phyloP scores from a whole-genome alignment of 2,113 vertebrate species.

The Mesitornis unicolor region DNA sequence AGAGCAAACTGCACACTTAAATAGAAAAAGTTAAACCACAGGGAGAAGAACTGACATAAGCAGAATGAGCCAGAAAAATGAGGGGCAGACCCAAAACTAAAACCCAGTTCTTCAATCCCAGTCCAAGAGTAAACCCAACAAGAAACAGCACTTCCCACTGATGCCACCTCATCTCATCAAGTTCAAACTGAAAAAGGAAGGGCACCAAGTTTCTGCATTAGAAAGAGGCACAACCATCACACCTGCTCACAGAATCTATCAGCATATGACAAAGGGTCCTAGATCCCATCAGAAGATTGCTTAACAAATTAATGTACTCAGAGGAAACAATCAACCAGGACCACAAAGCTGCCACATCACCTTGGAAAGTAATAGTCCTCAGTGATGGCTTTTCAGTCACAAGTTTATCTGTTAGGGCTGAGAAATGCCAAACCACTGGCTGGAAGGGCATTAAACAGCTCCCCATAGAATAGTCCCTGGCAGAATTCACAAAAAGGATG shows the following conservation, averaged over 20 bases:
- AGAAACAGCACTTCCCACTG: not conserved
- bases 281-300: not conserved
- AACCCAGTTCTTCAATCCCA: not conserved
- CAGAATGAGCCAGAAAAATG: not conserved
- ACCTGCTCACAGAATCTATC: not conserved
- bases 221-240: not conserved
- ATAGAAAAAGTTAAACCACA: not conserved
- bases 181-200: not conserved
- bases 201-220: not conserved
- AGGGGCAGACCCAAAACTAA: not conserved
- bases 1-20: not conserved
- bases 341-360: not conserved
- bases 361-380: not conserved
- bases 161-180: not conserved
- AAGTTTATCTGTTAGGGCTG: not conserved
- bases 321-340: not conserved
- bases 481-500: not conserved
- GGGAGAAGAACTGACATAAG: not conserved
- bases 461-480: accelerated
- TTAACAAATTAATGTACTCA: not conserved
- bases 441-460: not conserved
- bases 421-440: not conserved
- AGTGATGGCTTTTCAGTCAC: not conserved
- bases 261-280: not conserved
- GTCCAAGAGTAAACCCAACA: not conserved